These are phyloP conservation scores for Zaprionus inermis DNA, from an alignment of 1,140 invertebrate genomes.

Conservation along the genomic window DNA sequence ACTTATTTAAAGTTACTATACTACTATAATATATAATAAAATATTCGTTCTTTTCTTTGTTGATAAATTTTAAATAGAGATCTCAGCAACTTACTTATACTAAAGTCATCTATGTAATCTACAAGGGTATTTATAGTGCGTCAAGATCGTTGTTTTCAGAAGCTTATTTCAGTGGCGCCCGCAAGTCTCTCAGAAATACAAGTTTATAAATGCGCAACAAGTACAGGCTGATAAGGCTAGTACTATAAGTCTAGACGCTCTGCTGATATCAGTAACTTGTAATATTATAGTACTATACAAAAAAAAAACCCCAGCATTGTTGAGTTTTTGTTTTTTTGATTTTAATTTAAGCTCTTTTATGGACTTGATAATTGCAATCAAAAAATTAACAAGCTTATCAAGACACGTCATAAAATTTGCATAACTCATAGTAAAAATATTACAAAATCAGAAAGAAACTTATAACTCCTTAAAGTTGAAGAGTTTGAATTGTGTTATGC, in stretches of 20 bases:
- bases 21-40: no score
- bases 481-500: background rate
- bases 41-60: no score
- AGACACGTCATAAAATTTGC: background rate
- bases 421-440: background rate
- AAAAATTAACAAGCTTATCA: background rate
- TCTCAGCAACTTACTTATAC: background rate
- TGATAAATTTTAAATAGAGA: no score
- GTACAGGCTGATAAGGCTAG: constrained; percentile 10
- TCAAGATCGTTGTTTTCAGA: no score
- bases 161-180: constrained; percentile 12
- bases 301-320: background rate
- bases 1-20: no score
- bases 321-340: background rate
- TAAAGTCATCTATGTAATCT: background rate
- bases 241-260: background rate
- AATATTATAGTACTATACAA: background rate
- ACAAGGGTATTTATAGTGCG: no score
- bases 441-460: background rate
- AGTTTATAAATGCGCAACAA: constrained; percentile 7
- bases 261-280: background rate
- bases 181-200: constrained; percentile 16
- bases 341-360: background rate
- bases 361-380: background rate
- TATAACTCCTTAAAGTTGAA: background rate